Evolutionary conservation across 2,888 invertebrate genomes (phyloP).

Genomic region (Drosophila robusta): DNA sequence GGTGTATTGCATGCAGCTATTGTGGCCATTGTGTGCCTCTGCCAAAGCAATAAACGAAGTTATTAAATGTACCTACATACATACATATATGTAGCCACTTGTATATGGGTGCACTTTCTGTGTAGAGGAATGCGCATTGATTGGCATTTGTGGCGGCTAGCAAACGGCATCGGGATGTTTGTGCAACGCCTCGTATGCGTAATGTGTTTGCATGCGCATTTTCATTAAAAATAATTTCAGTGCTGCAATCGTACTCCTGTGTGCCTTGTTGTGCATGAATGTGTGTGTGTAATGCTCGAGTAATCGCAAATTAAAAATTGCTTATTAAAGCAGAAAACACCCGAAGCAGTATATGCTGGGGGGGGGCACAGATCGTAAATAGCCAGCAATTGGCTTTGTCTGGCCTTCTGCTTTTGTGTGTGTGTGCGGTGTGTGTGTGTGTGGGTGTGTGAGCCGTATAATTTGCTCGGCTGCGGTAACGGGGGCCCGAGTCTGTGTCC

Average conservation of each 20-base stretch:
- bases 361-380: conserved; percentile 46
- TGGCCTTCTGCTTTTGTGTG: background rate
- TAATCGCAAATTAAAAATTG: conserved; percentile 81
- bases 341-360: conserved; percentile 29
- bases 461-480: conserved; percentile 42
- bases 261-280: background rate
- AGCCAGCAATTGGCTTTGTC: conserved; percentile 55
- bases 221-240: conserved; percentile 73
- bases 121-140: conserved; percentile 37
- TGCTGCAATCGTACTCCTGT: conserved; percentile 12
- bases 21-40: conserved; percentile 23
- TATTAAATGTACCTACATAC: conserved; percentile 59
- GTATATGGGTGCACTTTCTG: conserved; percentile 4
- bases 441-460: conserved; percentile 28
- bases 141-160: conserved; percentile 49
- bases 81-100: conserved; percentile 5
- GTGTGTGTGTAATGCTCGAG: conserved; percentile 52
- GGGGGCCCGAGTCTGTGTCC: conserved; percentile 22
- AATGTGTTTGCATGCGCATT: conserved; percentile 68
- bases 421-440: conserved; percentile 14
- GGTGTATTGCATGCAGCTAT: conserved; percentile 22
- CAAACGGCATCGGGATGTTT: conserved; percentile 43
- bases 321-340: conserved; percentile 75
- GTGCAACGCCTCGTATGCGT: conserved; percentile 69
- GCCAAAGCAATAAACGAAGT: conserved; percentile 64